phyloP scores from a whole-genome alignment of 2,797 vertebrate species.

The Sebastes diaconus region DNA sequence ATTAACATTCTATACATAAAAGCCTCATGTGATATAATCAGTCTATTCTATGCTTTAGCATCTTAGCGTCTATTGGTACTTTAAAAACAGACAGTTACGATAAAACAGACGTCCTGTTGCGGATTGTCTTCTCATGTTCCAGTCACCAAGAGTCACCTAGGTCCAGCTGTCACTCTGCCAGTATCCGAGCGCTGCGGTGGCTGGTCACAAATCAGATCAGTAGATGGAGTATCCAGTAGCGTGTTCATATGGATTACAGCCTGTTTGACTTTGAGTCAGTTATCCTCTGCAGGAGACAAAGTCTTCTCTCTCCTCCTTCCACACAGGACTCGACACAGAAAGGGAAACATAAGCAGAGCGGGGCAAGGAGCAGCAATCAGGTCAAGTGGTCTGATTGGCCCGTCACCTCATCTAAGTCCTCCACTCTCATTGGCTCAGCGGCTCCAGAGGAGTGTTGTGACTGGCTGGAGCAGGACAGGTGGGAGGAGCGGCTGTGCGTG shows the following conservation, averaged over 20 bases:
- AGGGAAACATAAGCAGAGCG: constrained; percentile 23
- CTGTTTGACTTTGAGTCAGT: constrained; percentile 15
- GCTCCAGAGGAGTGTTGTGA: constrained; percentile 77
- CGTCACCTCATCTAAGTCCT: constrained; percentile 56
- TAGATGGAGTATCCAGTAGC: constrained; percentile 12
- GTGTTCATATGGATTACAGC: constrained; percentile 18
- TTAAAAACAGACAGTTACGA: constrained; percentile 26
- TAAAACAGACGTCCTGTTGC: constrained; percentile 23
- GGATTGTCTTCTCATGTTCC: constrained; percentile 35
- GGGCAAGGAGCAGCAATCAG: constrained; percentile 54
- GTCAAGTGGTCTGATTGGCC: constrained; percentile 70
- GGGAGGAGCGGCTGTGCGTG: constrained; percentile 76
- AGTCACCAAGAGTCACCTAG: constrained; percentile 9
- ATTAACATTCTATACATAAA: constrained; percentile 49
- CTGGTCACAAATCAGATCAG: constrained; percentile 34
- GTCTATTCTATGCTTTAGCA: constrained; percentile 38
- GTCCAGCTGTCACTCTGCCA: constrained; percentile 18
- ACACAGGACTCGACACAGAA: constrained; percentile 44
- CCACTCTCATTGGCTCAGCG: constrained; percentile 66
- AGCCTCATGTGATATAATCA: constrained; percentile 43
- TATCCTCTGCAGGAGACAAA: constrained; percentile 5
- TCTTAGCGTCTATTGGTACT: constrained; percentile 27
- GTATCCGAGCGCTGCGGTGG: not conserved
- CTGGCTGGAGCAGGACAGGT: constrained; percentile 79
- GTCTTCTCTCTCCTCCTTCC: constrained; percentile 19